phyloP scores from a whole-genome alignment of 2,113 vertebrate species.

The Indicator maculatus region DNA sequence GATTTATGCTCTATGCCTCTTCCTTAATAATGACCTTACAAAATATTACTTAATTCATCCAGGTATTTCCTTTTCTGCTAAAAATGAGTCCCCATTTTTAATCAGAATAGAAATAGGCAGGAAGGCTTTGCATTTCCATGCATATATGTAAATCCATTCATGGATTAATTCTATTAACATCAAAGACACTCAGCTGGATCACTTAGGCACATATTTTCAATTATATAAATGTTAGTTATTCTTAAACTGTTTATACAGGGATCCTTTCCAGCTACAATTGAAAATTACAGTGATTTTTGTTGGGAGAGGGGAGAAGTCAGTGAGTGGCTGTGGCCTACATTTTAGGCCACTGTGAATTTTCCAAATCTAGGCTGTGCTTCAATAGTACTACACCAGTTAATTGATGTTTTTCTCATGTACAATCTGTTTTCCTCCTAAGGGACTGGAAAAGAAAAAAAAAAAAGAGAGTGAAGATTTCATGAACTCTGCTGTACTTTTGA shows the following conservation, averaged over 20 bases:
- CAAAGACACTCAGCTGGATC: not conserved
- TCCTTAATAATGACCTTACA: not conserved
- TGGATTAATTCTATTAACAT: not conserved
- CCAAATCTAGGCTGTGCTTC: not conserved
- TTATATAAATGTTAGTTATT: not conserved
- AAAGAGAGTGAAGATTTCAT: not conserved
- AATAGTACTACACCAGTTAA: conserved; percentile 4
- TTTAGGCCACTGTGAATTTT: not conserved
- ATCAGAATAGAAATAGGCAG: not conserved
- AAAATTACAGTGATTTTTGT: not conserved
- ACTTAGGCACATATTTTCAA: not conserved
- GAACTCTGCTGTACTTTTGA: conserved; percentile 54
- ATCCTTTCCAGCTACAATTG: not conserved
- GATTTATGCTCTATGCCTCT: not conserved
- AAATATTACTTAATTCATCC: not conserved
- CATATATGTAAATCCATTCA: not conserved
- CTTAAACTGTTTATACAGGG: not conserved
- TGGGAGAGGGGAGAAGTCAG: not conserved
- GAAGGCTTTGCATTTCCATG: not conserved
- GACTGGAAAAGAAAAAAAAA: not conserved
- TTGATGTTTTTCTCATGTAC: conserved; percentile 22
- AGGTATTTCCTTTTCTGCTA: not conserved
- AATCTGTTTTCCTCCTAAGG: conserved; percentile 37
- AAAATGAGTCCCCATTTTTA: not conserved
- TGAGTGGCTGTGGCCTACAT: not conserved